These are phyloP conservation scores for Criorhina ranunculi DNA, from an alignment of 2,888 invertebrate genomes.

Conservation along the genomic window DNA sequence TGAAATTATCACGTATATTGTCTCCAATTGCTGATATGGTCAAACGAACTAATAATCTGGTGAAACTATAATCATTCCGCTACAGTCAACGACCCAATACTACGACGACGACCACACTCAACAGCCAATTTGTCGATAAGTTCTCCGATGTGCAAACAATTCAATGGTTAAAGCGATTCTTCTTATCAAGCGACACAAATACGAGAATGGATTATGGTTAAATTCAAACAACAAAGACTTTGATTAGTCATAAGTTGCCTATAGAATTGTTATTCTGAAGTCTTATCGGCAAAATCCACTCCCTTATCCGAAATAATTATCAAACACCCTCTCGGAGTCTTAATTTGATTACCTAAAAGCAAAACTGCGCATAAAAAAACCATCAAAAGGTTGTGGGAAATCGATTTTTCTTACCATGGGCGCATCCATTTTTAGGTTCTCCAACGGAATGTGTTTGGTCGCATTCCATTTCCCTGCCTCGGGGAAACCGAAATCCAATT, in stretches of 20 bases:
- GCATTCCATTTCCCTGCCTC: constrained; percentile 86
- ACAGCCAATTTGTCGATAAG: constrained; percentile 20
- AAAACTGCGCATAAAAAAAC: constrained; percentile 64
- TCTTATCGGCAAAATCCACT: constrained; percentile 1
- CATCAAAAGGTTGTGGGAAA: background rate
- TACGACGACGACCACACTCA: background rate
- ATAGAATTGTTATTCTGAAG: background rate
- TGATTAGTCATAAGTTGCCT: constrained; percentile 53
- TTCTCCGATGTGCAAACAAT: background rate
- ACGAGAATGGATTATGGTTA: background rate
- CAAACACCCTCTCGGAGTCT: background rate
- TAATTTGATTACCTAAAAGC: constrained; percentile 36
- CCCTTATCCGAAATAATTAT: constrained; percentile 57
- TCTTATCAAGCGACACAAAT: constrained; percentile 34
- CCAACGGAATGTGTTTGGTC: constrained; percentile 87
- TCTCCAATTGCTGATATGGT: background rate
- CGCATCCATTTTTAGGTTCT: constrained; percentile 91
- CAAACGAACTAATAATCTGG: background rate
- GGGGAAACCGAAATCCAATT: constrained; percentile 82
- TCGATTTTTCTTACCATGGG: constrained; percentile 86
- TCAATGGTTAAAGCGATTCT: too few relatives aligned
- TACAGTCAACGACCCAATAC: constrained; percentile 43
- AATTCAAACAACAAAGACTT: constrained; percentile 37
- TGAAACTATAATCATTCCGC: background rate
- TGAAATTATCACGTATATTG: background rate